Base-by-base conservation (phyloP, 2,797 vertebrate species). In the Enteromius radiatus region DNA sequence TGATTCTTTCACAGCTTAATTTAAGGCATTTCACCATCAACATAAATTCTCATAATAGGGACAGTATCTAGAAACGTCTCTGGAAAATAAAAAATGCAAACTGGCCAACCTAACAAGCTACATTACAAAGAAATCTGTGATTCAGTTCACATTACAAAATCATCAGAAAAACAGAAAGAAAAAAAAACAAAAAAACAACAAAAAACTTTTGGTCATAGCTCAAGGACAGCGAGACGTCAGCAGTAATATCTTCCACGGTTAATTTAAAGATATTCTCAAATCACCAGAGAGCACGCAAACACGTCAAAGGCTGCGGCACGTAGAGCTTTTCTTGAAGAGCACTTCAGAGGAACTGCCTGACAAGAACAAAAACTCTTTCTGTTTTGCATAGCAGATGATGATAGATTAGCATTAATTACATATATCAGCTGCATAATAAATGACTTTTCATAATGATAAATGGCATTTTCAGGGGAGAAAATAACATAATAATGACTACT, bases 391-490 rank as follows among this genome's bases (percentile, higher is more conserved):
- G 12, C 14, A 26, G 47, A 79, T 79, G 63, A 65, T 36, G 54
- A 47, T 23, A 71, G 43, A 64, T 64, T 63, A 64, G 38, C 41
- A 31, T 77, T 77, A 77, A 77, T 64, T 61, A 77, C 75, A 59
- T 63, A 33, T 49, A 41, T 11, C 43, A 67, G 63, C n/a, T 67
- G 76, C 31, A 78, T 78, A 68, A 78, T 78, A 78, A 78, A 78
- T 54, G 31, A 52, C 76, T 49, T 71, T 33, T 47, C 21, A 21
- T 65, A 47, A 67, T 45, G 45, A 78, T 64, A 15, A 65, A 64
- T 36, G 41, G 45, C n/a, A 38, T 26, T 67, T 78, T 36, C 45
- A 26, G 33, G 21, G 45, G 31, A 38, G 14, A 43, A 52, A 41
- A 47, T 41, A 63, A 45, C 59, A 45, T n/a, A 47, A 64, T 49